Evolutionary conservation across 2,113 vertebrate genomes (phyloP).

Genomic region (Sigmodon hispidus): DNA sequence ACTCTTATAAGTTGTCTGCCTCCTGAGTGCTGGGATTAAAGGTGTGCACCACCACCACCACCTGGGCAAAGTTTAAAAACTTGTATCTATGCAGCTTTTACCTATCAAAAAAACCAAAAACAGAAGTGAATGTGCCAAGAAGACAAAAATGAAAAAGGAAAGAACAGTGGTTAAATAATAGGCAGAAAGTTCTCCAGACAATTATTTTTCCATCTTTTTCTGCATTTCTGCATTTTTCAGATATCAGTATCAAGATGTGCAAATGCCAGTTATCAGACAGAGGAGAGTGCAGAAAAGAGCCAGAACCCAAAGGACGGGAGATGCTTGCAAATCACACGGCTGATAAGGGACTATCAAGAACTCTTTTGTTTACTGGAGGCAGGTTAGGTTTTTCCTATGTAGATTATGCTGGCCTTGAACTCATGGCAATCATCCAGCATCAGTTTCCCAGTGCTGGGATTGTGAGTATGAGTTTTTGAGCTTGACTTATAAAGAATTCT

Average conservation of each 20-base stretch:
- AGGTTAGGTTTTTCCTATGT: not conserved
- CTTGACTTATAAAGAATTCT: not conserved
- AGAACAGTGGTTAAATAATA: not conserved
- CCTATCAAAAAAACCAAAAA: slow-evolving; percentile 19
- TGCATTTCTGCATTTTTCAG: not conserved
- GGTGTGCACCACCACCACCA: no score
- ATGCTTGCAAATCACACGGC: not conserved
- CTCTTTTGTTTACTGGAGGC: not conserved
- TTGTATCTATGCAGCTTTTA: not conserved
- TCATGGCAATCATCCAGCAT: not conserved
- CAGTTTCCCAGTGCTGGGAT: not conserved
- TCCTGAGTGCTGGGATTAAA: no score
- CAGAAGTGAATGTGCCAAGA: not conserved
- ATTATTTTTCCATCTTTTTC: not conserved
- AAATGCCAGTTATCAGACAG: not conserved
- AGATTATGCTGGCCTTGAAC: no score
- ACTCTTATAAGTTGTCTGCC: no score
- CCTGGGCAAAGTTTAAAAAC: not conserved
- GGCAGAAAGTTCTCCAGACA: not conserved
- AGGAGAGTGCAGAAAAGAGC: not conserved
- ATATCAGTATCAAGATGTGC: not conserved
- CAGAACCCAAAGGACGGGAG: not conserved
- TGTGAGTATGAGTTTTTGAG: not conserved
- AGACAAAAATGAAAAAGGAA: not conserved
- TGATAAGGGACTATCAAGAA: not conserved